Conservation (phyloP, 2,888 invertebrate species). For the Nomada lathburiana region DNA sequence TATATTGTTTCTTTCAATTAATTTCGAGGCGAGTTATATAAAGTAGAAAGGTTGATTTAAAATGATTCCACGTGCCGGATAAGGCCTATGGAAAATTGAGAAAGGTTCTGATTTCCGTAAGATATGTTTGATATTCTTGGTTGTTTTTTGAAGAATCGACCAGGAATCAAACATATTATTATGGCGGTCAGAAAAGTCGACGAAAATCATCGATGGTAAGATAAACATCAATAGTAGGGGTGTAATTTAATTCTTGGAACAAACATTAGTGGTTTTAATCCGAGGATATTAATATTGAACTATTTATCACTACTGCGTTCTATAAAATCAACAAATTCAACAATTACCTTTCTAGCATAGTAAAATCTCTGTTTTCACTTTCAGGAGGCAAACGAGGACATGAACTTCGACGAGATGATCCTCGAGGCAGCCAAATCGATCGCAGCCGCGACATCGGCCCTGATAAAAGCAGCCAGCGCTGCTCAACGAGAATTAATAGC, state of each 20-base stretch:
- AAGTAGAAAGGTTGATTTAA: background rate
- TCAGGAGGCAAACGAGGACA: conserved; percentile 95
- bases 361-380: conserved; percentile 68
- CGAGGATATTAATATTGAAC: background rate
- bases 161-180: conserved; percentile 99
- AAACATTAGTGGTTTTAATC: background rate
- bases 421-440: conserved; percentile 99
- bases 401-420: conserved; percentile 99
- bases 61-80: background rate
- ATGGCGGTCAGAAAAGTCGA: conserved; percentile 86
- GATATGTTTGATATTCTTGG: conserved; percentile 99
- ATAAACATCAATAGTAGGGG: background rate
- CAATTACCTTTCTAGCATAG: background rate
- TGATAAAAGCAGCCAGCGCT: conserved; percentile 98
- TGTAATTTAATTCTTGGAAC: no score
- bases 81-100: conserved; percentile 30
- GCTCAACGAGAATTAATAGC: conserved; percentile 98
- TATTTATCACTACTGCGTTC: background rate
- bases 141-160: conserved; percentile 94
- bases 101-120: conserved; percentile 87
- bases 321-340: background rate
- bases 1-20: no score
- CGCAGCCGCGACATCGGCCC: conserved; percentile 97
- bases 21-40: background rate
- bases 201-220: conserved; percentile 40